A percentile compares a stretch with the other conserved stretches of the same genome.
These are phyloP conservation scores for Aptenodytes patagonicus DNA, from an alignment of 2,113 vertebrate genomes.

Conservation along the genomic window DNA sequence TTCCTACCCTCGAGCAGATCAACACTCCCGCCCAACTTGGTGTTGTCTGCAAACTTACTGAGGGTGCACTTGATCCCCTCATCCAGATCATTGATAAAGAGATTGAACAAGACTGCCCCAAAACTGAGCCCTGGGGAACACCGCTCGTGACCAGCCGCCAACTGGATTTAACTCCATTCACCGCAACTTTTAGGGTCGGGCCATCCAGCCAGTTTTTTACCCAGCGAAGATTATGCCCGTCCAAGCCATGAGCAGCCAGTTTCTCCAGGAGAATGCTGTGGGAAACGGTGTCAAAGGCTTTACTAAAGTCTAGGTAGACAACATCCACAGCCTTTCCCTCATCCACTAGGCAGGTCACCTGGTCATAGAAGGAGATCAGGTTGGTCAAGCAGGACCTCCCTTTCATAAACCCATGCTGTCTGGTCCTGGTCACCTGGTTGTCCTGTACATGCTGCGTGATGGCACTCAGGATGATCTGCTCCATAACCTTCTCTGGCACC, in stretches of 20 bases:
- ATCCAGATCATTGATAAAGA: neutral
- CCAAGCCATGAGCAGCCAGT: neutral
- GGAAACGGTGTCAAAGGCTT: neutral
- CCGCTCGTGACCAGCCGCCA: neutral
- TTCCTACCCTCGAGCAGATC: neutral
- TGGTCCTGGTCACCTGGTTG: neutral
- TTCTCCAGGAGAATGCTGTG: neutral
- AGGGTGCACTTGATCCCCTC: neutral
- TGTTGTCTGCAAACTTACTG: neutral
- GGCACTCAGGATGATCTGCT: too few species aligned
- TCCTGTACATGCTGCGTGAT: too few species aligned
- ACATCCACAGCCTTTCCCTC: neutral
- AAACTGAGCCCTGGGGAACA: neutral
- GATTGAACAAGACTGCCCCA: neutral
- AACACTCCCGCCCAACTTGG: too few species aligned
- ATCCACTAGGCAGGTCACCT: neutral
- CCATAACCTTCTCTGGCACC: too few species aligned
- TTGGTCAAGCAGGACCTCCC: neutral
- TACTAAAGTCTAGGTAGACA: neutral
- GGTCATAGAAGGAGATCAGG: neutral
- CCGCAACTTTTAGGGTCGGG: neutral
- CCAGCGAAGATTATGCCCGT: neutral
- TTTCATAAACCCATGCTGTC: neutral
- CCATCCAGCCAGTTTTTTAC: too few species aligned
- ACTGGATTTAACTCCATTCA: neutral